Conservation (phyloP, 2,888 invertebrate species). For the Lasius platythorax region DNA sequence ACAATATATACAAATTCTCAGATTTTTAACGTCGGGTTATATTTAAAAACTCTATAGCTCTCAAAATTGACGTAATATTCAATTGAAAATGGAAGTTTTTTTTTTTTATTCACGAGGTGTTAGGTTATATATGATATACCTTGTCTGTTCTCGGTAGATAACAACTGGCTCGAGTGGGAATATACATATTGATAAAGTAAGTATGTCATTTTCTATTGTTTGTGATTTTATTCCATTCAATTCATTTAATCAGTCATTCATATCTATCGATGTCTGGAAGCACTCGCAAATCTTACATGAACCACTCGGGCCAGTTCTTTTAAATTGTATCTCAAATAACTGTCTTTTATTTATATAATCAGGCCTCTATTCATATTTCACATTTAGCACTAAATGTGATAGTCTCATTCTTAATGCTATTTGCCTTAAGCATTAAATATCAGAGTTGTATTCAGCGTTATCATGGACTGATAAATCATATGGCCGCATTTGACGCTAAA, state of each 20-base stretch:
- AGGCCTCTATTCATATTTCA: conserved; percentile 41
- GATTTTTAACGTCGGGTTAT: conserved; percentile 13
- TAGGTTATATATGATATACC: conserved; percentile 68
- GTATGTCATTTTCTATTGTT: conserved; percentile 83
- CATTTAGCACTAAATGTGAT: conserved; percentile 46
- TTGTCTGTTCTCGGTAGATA: conserved; percentile 84
- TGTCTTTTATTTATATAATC: conserved; percentile 42
- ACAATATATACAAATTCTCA: conserved; percentile 25
- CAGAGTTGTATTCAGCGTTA: conserved; percentile 20
- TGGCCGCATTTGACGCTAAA: conserved; percentile 28
- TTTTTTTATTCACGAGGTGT: conserved; percentile 56
- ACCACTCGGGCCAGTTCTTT: conserved; percentile 82
- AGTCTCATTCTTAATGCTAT: conserved; percentile 27
- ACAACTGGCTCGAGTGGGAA: conserved; percentile 84
- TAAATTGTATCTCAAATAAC: conserved; percentile 60
- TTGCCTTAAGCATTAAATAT: neutral
- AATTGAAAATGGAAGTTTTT: conserved; percentile 74
- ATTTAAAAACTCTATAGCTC: conserved; percentile 29
- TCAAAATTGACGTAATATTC: conserved; percentile 58
- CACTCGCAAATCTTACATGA: conserved; percentile 70
- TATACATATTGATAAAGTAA: conserved; percentile 84
- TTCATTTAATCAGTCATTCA: conserved; percentile 58
- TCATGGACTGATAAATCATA: neutral
- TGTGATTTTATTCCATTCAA: conserved; percentile 81
- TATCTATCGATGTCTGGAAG: conserved; percentile 56